Conservation (phyloP, 1,140 invertebrate species). For the Anoplolepis gracilipes region DNA sequence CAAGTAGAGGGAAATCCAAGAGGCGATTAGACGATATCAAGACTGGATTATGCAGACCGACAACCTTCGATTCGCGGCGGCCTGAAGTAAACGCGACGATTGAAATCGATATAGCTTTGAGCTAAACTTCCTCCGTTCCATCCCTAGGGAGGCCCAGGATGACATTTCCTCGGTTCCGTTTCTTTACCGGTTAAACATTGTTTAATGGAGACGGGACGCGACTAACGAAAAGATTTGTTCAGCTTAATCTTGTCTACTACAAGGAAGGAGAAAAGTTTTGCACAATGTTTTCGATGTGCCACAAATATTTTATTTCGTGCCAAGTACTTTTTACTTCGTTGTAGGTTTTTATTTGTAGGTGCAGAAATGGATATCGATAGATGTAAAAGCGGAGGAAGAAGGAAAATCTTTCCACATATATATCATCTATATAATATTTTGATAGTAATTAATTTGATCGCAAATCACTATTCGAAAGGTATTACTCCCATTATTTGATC, state of each 20-base stretch:
- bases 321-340: constrained; percentile 20
- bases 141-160: neutral
- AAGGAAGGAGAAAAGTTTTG: neutral
- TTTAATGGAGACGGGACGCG: neutral
- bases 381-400: neutral
- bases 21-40: constrained; percentile 61
- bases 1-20: constrained; percentile 54
- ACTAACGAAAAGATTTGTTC: neutral
- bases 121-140: neutral
- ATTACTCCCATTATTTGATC: neutral
- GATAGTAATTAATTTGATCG: neutral
- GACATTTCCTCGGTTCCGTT: neutral
- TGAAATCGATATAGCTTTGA: constrained; percentile 55
- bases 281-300: neutral
- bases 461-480: neutral
- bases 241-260: neutral
- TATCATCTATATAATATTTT: neutral
- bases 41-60: constrained; percentile 54
- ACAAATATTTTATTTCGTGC: neutral
- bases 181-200: neutral
- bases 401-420: no score
- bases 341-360: neutral
- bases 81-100: constrained; percentile 34
- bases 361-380: neutral
- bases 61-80: constrained; percentile 12